These are phyloP conservation scores for Baryphthengus martii DNA, from an alignment of 2,113 vertebrate species.

Conservation along the genomic window DNA sequence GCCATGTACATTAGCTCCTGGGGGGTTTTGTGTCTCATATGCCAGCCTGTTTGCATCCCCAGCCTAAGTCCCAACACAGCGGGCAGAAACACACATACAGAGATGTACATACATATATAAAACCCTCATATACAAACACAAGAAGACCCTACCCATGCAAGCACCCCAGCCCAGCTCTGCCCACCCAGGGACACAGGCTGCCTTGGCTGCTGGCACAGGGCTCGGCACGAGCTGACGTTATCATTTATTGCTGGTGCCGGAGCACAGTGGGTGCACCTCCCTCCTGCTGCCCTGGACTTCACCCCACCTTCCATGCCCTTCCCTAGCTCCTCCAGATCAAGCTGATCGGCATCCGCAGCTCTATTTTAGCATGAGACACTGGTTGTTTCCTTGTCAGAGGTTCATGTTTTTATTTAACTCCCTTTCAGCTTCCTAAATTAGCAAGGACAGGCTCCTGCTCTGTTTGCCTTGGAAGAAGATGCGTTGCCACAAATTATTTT, in stretches of 20 bases:
- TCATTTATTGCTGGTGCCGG: background rate
- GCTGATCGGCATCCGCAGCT: background rate
- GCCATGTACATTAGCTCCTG: background rate
- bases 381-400: background rate
- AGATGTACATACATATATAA: too few species aligned
- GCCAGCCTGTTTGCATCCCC: background rate
- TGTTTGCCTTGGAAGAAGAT: constrained; percentile 52
- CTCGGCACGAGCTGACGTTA: background rate
- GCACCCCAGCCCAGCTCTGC: background rate
- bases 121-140: background rate
- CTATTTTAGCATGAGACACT: background rate
- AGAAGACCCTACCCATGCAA: too few species aligned
- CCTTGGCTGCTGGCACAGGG: background rate
- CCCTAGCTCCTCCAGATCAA: background rate
- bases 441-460: background rate
- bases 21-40: rapidly evolving
- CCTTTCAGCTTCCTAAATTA: constrained; percentile 22
- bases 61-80: background rate
- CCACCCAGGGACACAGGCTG: background rate
- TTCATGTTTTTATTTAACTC: constrained; percentile 24
- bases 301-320: background rate
- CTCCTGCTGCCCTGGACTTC: background rate
- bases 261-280: background rate
- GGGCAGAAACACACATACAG: too few species aligned
- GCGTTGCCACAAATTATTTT: background rate